These are phyloP conservation scores for Eptesicus fuscus DNA, from an alignment of 2,113 vertebrate genomes.

Conservation along the genomic window DNA sequence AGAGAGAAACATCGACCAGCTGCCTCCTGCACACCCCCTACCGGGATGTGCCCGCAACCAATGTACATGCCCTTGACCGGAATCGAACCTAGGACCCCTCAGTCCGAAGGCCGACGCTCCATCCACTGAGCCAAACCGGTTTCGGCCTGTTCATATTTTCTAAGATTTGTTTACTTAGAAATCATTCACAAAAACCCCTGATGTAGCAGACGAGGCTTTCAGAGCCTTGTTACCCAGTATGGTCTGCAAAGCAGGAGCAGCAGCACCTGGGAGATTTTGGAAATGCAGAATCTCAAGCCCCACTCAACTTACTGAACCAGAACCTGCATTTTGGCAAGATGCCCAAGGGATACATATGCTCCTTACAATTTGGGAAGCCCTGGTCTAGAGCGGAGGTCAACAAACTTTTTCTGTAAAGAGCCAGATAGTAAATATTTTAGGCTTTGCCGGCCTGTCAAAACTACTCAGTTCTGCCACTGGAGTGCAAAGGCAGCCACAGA, in stretches of 20 bases:
- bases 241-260: not conserved
- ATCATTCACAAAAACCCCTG: not conserved
- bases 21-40: too few species aligned
- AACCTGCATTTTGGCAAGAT: not conserved
- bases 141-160: conserved; percentile 14
- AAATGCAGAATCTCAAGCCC: not conserved
- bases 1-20: too few species aligned
- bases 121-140: too few species aligned
- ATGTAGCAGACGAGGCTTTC: not conserved
- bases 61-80: too few species aligned
- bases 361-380: not conserved
- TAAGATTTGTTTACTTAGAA: not conserved
- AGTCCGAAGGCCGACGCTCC: too few species aligned
- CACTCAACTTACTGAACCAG: not conserved
- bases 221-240: not conserved
- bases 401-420: not conserved
- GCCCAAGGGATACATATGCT: not conserved
- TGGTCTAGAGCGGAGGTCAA: not conserved
- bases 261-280: not conserved
- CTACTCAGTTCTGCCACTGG: not conserved
- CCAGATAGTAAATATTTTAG: not conserved
- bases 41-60: too few species aligned
- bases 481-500: not conserved
- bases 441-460: not conserved
- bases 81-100: too few species aligned